Conservation (phyloP, 2,888 invertebrate genomes). For the Zele albiditarsus region DNA sequence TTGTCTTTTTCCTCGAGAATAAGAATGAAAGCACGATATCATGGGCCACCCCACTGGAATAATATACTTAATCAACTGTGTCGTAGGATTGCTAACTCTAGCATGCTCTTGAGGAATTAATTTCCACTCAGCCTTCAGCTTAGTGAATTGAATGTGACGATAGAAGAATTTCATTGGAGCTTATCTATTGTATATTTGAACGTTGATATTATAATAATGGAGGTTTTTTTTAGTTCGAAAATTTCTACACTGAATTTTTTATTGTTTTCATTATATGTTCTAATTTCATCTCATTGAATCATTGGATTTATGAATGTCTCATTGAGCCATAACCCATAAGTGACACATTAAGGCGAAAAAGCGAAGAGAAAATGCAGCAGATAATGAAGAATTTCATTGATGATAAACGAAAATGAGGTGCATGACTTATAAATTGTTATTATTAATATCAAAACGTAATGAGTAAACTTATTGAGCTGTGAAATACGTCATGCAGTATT, state of each 20-base stretch:
- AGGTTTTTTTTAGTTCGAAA: too few species aligned
- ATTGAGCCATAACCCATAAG: constrained; percentile 4
- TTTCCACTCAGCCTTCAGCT: background rate
- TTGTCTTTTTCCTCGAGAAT: background rate
- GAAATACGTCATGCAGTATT: constrained; percentile 4
- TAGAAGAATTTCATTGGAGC: too few species aligned
- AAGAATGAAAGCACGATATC: background rate
- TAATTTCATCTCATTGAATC: constrained; percentile 58
- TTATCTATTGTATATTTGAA: background rate
- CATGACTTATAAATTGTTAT: background rate
- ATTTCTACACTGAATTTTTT: background rate
- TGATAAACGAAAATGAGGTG: background rate
- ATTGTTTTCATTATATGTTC: constrained; percentile 44
- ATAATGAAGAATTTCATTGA: constrained; percentile 33
- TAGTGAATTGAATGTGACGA: constrained; percentile 16
- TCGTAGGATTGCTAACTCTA: background rate
- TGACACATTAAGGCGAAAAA: background rate
- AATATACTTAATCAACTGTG: background rate
- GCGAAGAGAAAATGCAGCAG: constrained; percentile 20
- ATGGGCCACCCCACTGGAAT: background rate
- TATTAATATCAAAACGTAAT: constrained; percentile 1
- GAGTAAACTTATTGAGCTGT: constrained; percentile 2
- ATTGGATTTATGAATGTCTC: constrained; percentile 57
- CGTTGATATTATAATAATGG: too few species aligned
- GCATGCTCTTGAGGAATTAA: background rate